Evolutionary conservation across 2,797 vertebrate genomes (phyloP).

Genomic region (Neopelma chrysocephalum): DNA sequence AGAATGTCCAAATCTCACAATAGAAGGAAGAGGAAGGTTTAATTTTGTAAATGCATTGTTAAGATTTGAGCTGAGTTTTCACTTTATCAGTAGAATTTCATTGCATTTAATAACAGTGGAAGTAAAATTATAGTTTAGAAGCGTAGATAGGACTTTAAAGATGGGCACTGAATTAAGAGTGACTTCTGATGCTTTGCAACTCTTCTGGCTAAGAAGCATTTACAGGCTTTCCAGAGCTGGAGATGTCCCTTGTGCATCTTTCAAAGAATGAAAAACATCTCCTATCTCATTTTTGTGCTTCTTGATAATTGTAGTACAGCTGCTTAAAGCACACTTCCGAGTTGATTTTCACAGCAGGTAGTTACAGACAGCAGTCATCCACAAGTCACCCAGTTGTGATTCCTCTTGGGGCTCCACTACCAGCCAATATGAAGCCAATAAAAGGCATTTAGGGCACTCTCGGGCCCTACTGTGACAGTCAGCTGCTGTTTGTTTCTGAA

Average conservation of each 20-base stretch:
- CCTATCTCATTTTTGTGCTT: background rate
- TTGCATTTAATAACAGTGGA: background rate
- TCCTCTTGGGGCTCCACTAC: background rate
- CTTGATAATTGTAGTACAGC: background rate
- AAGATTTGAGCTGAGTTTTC: background rate
- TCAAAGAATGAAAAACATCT: background rate
- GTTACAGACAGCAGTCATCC: background rate
- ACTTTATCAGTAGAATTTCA: background rate
- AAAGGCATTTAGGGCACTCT: background rate
- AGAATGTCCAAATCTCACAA: background rate
- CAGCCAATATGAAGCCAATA: background rate
- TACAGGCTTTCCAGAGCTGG: background rate
- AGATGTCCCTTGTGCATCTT: background rate
- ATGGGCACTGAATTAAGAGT: background rate
- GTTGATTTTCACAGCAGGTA: background rate
- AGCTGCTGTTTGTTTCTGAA: background rate
- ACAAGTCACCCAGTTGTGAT: background rate
- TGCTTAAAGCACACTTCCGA: background rate
- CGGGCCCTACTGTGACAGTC: background rate
- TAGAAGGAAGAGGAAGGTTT: background rate
- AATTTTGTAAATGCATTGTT: background rate
- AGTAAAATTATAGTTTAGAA: background rate
- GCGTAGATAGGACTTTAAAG: background rate
- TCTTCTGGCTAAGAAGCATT: background rate
- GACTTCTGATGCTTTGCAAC: background rate